phyloP scores from a whole-genome alignment of 2,797 vertebrate species.

The Parauchenoglanis punctatus region DNA sequence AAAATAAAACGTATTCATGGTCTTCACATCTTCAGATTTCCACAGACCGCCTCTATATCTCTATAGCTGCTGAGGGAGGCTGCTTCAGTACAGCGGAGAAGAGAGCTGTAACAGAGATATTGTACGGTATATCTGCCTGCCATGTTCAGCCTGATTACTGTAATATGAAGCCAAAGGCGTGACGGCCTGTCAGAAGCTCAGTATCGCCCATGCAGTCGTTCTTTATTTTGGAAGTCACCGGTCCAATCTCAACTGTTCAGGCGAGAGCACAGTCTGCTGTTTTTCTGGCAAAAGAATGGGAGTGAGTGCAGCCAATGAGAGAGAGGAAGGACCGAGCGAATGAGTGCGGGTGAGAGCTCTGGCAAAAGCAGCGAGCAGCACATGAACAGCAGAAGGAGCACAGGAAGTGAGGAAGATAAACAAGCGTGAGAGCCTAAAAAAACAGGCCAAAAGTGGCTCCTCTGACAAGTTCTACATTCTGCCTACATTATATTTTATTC shows the following conservation, averaged over 20 bases:
- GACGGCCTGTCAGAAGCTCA: neutral
- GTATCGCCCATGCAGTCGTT: conserved; percentile 6
- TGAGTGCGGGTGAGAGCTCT: conserved; percentile 20
- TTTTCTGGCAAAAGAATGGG: neutral
- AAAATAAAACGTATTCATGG: too few species aligned
- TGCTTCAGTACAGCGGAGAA: neutral
- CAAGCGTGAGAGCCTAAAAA: conserved; percentile 65
- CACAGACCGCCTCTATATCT: neutral
- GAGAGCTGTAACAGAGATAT: neutral
- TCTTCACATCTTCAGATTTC: neutral
- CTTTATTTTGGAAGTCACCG: conserved; percentile 23
- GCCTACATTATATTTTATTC: neutral
- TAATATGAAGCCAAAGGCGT: neutral
- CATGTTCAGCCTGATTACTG: neutral
- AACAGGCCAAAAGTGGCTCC: conserved; percentile 46
- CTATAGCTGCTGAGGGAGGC: neutral
- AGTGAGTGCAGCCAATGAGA: conserved; percentile 14
- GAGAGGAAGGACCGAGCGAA: conserved; percentile 19
- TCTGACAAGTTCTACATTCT: conserved; percentile 29
- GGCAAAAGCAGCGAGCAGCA: conserved; percentile 45
- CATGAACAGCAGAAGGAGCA: conserved; percentile 50
- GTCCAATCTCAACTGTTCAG: conserved; percentile 9
- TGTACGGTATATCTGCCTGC: neutral
- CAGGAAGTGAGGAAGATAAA: conserved; percentile 70
- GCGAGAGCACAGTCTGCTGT: conserved; percentile 29